Conservation (phyloP, 1,140 invertebrate genomes). For the Lepidurus couesii region DNA sequence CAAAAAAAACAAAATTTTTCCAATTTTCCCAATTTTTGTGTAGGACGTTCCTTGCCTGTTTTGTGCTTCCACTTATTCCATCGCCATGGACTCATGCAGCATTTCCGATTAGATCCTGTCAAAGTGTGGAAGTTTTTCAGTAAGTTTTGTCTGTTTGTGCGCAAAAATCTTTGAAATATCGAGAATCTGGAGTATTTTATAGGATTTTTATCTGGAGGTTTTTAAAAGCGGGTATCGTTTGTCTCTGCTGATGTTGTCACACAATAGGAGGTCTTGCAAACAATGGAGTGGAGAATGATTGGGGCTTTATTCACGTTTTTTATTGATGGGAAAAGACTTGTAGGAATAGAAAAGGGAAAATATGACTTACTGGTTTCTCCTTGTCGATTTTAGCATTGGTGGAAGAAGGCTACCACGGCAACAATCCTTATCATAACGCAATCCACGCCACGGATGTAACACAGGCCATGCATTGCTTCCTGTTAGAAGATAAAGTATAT, state of each 20-base stretch:
- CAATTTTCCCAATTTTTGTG: slow-evolving; percentile 40
- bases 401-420: slow-evolving; percentile 86
- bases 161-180: background rate
- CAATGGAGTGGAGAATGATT: too few relatives aligned
- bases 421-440: slow-evolving; percentile 92
- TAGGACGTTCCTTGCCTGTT: slow-evolving; percentile 74
- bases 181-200: too few relatives aligned
- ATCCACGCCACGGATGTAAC: slow-evolving; percentile 91
- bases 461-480: slow-evolving; percentile 90
- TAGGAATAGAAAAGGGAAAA: background rate
- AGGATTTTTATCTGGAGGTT: too few relatives aligned
- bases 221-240: too few relatives aligned
- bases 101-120: slow-evolving; percentile 75
- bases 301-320: background rate
- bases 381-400: slow-evolving; percentile 59
- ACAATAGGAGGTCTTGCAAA: too few relatives aligned
- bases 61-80: slow-evolving; percentile 81
- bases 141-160: slow-evolving; percentile 50
- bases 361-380: slow-evolving; percentile 25
- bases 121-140: slow-evolving; percentile 80
- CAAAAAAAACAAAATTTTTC: too few relatives aligned
- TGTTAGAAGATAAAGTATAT: slow-evolving; percentile 68
- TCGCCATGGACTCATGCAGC: slow-evolving; percentile 72
- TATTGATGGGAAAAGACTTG: background rate
- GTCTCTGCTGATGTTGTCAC: too few relatives aligned